phyloP scores from a whole-genome alignment of 2,113 vertebrate species.

The Syrmaticus mikado region DNA sequence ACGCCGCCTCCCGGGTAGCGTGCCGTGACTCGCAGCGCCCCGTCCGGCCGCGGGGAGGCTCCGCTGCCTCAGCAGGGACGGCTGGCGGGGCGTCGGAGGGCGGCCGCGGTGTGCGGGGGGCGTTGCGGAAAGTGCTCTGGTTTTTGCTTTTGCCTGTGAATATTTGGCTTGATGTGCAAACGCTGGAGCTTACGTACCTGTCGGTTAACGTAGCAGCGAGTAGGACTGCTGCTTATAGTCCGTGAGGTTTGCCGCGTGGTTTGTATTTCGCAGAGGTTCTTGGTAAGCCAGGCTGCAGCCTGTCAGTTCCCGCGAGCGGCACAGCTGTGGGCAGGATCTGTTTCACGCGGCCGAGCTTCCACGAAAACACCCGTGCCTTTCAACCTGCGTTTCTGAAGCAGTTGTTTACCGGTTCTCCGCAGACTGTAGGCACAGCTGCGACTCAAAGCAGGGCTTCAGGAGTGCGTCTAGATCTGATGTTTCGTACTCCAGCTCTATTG shows the following conservation, averaged over 20 bases:
- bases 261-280: background rate
- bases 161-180: background rate
- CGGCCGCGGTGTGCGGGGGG: background rate
- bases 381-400: background rate
- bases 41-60: background rate
- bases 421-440: too few relatives aligned
- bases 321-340: background rate
- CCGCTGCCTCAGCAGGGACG: too few relatives aligned
- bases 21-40: too few relatives aligned
- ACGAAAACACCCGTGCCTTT: background rate
- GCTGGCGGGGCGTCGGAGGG: too few relatives aligned
- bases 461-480: background rate
- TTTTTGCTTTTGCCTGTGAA: accelerated
- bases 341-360: background rate
- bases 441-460: background rate
- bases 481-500: background rate
- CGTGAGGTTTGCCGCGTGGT: accelerated
- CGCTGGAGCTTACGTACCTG: accelerated
- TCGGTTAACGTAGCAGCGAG: accelerated
- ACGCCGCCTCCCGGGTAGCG: too few relatives aligned
- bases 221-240: accelerated
- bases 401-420: background rate
- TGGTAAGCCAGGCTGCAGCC: background rate
- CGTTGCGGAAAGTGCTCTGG: background rate
- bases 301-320: background rate